Evolutionary conservation across 2,888 invertebrate species (phyloP).

Genomic region (Drosophila quinaria): DNA sequence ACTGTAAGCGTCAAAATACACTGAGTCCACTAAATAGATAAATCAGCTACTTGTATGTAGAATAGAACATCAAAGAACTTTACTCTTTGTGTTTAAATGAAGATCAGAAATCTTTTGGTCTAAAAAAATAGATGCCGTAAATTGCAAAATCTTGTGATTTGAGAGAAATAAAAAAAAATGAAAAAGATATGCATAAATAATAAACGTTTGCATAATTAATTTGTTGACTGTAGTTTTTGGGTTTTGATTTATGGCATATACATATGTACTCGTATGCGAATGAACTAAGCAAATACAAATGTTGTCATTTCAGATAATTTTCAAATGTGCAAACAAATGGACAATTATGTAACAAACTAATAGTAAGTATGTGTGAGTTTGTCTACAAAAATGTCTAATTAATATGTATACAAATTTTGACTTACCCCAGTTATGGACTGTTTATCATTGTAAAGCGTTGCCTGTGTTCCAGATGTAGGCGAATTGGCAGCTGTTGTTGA

Average conservation of each 20-base stretch:
- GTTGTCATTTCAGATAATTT: slow-evolving; percentile 40
- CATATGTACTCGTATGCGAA: slow-evolving; percentile 39
- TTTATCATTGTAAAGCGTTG: slow-evolving; percentile 94
- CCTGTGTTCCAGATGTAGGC: slow-evolving; percentile 88
- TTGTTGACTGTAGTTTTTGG: slow-evolving; percentile 35
- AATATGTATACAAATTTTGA: slow-evolving; percentile 72
- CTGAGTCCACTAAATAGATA: not conserved
- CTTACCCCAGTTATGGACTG: slow-evolving; percentile 99
- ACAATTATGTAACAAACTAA: slow-evolving; percentile 29
- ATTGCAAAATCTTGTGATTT: slow-evolving; percentile 22
- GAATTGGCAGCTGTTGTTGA: slow-evolving; percentile 87
- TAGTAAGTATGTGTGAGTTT: slow-evolving; percentile 1
- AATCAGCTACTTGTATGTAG: no score
- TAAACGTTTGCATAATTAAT: slow-evolving; percentile 39
- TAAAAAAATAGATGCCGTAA: slow-evolving; percentile 14
- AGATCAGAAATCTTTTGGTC: not conserved
- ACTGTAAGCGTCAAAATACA: no score
- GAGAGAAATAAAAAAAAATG: slow-evolving; percentile 1
- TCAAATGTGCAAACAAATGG: slow-evolving; percentile 39
- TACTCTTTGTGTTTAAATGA: not conserved
- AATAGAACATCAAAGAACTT: not conserved
- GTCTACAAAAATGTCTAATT: slow-evolving; percentile 22
- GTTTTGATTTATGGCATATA: slow-evolving; percentile 41
- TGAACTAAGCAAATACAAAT: slow-evolving; percentile 39
- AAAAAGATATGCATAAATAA: slow-evolving; percentile 24